Percentiles rank a stretch among this genome's conserved stretches.
phyloP scores from a whole-genome alignment of 2,113 vertebrate genomes.

The Brachyhypopomus gauderio region DNA sequence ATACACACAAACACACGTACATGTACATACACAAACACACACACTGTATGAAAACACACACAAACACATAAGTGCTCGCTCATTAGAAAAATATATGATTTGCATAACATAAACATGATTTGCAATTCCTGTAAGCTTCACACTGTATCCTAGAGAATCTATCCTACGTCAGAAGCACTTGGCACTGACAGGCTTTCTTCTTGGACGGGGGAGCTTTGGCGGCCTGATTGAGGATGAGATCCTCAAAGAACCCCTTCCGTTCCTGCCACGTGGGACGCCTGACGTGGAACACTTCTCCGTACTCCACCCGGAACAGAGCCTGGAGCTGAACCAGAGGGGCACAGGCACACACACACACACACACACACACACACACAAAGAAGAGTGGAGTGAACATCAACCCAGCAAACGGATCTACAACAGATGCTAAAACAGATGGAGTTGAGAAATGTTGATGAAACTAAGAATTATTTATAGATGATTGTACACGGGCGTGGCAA shows the following conservation, averaged over 20 bases:
- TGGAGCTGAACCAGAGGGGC: slow-evolving; percentile 70
- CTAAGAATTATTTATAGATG: too few species aligned
- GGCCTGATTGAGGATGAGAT: slow-evolving; percentile 81
- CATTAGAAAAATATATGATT: too few species aligned
- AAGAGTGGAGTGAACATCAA: too few species aligned
- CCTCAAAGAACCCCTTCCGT: slow-evolving; percentile 81
- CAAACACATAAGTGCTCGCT: too few species aligned
- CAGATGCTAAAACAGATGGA: too few species aligned
- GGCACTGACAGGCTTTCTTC: slow-evolving; percentile 73
- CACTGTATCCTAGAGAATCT: too few species aligned
- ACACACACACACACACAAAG: background rate
- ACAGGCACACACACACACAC: background rate
- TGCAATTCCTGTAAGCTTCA: too few species aligned
- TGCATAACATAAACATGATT: too few species aligned
- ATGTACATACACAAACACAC: background rate
- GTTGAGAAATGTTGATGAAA: too few species aligned
- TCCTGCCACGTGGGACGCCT: slow-evolving; percentile 70
- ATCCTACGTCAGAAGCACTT: too few species aligned
- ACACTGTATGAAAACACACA: background rate
- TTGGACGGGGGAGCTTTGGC: slow-evolving; percentile 75
- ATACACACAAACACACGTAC: background rate
- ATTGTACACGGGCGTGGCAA: too few species aligned
- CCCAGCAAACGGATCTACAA: too few species aligned
- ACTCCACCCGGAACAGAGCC: slow-evolving; percentile 75
- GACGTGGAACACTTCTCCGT: slow-evolving; percentile 74